Conservation (phyloP, 2,888 invertebrate species). For the Ormyrus thymus region DNA sequence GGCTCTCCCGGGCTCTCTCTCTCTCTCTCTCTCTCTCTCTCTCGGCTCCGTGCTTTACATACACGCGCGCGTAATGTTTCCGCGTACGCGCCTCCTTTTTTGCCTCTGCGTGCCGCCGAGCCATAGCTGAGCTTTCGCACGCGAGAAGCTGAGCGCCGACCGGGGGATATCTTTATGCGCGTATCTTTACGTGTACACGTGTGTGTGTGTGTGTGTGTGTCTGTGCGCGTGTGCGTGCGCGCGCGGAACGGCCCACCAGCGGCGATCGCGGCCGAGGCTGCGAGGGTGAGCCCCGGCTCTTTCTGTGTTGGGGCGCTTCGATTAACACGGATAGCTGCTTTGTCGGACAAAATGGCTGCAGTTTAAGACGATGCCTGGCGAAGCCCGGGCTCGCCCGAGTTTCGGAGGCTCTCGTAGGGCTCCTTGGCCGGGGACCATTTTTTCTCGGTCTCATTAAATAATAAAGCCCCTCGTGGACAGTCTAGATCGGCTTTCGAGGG, state of each 20-base stretch:
- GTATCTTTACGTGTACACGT: conserved; percentile 45
- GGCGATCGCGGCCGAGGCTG: conserved; percentile 7
- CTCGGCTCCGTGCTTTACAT: conserved; percentile 49
- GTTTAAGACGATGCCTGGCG: neutral
- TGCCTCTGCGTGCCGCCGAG: neutral
- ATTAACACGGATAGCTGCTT: conserved; percentile 19
- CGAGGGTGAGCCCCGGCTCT: too few relatives aligned
- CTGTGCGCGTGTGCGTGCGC: conserved; percentile 1
- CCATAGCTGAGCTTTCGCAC: neutral
- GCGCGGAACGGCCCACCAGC: conserved; percentile 22
- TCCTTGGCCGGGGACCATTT: too few relatives aligned
- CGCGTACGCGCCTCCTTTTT: conserved; percentile 2
- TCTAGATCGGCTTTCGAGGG: too few relatives aligned
- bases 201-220: neutral
- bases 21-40: conserved; percentile 21
- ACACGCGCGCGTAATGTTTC: conserved; percentile 52
- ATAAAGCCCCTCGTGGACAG: too few relatives aligned
- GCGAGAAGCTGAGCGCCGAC: conserved; percentile 20
- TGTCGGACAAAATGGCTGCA: conserved; percentile 36
- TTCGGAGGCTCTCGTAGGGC: neutral
- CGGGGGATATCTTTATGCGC: conserved; percentile 42
- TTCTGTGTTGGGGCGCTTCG: neutral
- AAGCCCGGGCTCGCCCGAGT: neutral
- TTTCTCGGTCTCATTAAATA: neutral
- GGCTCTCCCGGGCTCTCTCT: conserved; percentile 8